Evolutionary conservation across 2,888 invertebrate genomes (phyloP).

Genomic region (Pteria penguin): DNA sequence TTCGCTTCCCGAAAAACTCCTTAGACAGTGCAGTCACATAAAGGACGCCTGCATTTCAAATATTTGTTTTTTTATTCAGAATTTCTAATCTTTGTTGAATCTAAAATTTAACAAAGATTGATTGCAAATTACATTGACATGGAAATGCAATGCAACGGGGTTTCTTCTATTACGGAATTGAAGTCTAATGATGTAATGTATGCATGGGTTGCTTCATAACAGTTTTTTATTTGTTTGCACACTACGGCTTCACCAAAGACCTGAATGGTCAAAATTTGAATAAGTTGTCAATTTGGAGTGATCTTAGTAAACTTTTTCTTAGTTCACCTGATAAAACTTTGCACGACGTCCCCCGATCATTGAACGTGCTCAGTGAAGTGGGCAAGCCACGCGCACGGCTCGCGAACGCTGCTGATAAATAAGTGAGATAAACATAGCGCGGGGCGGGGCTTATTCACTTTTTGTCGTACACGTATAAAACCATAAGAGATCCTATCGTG

Average conservation of each 20-base stretch:
- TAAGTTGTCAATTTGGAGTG: conserved; percentile 19
- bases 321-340: background rate
- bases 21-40: too few relatives aligned
- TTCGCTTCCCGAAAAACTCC: too few relatives aligned
- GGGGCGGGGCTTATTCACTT: conserved; percentile 34
- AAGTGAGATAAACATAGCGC: conserved; percentile 29
- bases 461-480: conserved; percentile 40
- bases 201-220: background rate
- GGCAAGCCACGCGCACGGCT: conserved; percentile 40
- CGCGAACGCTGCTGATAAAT: conserved; percentile 33
- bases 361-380: conserved; percentile 32
- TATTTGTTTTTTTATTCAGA: background rate
- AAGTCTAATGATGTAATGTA: background rate
- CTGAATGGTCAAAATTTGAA: conserved; percentile 29
- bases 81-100: conserved; percentile 1
- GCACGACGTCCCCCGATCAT: background rate
- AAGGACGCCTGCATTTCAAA: background rate
- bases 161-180: background rate
- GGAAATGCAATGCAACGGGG: background rate
- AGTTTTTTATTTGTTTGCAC: background rate
- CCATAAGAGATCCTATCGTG: conserved; percentile 9
- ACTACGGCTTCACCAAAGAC: conserved; percentile 2
- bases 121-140: background rate
- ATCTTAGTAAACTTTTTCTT: conserved; percentile 9
- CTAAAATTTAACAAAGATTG: background rate